These are phyloP conservation scores for Chaetodon auriga DNA, from an alignment of 2,113 vertebrate species.

Conservation along the genomic window DNA sequence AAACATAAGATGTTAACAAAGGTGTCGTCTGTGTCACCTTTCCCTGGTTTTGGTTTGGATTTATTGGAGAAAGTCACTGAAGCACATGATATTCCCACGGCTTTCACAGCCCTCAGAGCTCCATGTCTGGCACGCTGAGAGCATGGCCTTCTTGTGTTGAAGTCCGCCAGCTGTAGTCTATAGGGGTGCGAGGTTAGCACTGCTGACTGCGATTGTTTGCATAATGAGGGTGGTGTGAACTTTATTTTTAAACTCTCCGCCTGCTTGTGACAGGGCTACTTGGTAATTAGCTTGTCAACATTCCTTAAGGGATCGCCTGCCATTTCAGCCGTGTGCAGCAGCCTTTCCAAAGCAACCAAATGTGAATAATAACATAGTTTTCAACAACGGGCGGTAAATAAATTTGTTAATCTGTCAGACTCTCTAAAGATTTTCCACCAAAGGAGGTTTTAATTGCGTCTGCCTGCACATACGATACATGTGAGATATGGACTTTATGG, in stretches of 20 bases:
- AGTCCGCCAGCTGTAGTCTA: slow-evolving; percentile 56
- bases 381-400: slow-evolving; percentile 10
- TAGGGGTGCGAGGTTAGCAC: slow-evolving; percentile 61
- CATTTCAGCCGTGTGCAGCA: slow-evolving; percentile 35
- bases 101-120: slow-evolving; percentile 24
- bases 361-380: slow-evolving; percentile 4
- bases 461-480: neutral
- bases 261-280: slow-evolving; percentile 55
- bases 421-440: neutral
- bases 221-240: slow-evolving; percentile 63
- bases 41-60: slow-evolving; percentile 12
- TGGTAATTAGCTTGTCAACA: slow-evolving; percentile 71
- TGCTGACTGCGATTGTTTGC: slow-evolving; percentile 62
- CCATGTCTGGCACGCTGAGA: slow-evolving; percentile 30
- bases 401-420: neutral
- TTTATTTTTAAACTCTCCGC: slow-evolving; percentile 67
- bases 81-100: neutral
- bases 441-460: neutral
- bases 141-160: slow-evolving; percentile 38
- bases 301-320: slow-evolving; percentile 46
- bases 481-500: neutral
- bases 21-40: slow-evolving; percentile 15
- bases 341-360: slow-evolving; percentile 22
- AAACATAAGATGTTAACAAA: slow-evolving; percentile 30
- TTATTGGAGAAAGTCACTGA: neutral